phyloP scores from a whole-genome alignment of 1,140 invertebrate species.

The Heliothis virescens region DNA sequence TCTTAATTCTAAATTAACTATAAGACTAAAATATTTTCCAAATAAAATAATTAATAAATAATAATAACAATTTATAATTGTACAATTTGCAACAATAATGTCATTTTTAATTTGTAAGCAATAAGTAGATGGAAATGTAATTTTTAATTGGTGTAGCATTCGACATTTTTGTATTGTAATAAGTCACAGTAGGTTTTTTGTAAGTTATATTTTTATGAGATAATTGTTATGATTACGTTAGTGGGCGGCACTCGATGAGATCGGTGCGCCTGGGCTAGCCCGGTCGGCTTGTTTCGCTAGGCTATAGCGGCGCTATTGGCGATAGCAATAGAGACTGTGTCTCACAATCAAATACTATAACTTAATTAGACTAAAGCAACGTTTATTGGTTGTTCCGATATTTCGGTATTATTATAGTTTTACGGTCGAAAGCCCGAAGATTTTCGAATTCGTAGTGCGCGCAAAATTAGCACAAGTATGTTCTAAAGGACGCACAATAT shows the following conservation, averaged over 20 bases:
- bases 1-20: constrained; percentile 51
- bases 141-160: constrained; percentile 44
- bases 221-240: constrained; percentile 43
- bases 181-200: constrained; percentile 46
- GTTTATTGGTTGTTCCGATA: constrained; percentile 49
- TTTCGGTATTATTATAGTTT: constrained; percentile 50
- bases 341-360: constrained; percentile 45
- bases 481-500: constrained; percentile 33
- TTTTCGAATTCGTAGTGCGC: constrained; percentile 32
- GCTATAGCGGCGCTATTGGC: constrained; percentile 38
- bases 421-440: constrained; percentile 48
- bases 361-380: constrained; percentile 47
- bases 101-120: constrained; percentile 51
- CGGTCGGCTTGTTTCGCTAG: constrained; percentile 22
- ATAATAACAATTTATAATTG: constrained; percentile 49
- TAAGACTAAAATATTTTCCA: constrained; percentile 49
- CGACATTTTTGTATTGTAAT: constrained; percentile 44
- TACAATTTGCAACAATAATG: constrained; percentile 45
- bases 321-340: constrained; percentile 47
- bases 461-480: constrained; percentile 40
- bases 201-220: constrained; percentile 50
- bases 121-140: constrained; percentile 48
- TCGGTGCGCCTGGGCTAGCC: constrained; percentile 4
- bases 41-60: constrained; percentile 43
- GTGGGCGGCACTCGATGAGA: constrained; percentile 43